Base-by-base conservation (phyloP, 2,888 invertebrate species). In the Orthonychiurus folsomi region DNA sequence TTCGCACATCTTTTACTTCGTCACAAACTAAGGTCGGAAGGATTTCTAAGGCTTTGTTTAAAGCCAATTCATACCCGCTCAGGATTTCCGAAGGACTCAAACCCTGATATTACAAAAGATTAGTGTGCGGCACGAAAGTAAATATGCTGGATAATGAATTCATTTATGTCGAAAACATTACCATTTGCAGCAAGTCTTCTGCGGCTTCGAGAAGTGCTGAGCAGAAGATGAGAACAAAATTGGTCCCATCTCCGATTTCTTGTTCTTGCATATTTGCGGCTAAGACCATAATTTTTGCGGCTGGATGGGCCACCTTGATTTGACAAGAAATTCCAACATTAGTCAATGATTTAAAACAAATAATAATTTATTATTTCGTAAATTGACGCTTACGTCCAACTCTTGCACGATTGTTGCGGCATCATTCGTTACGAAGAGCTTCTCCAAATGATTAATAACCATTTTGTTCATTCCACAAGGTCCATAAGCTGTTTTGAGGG, bases 391-490 rank as follows among this genome's bases (percentile, higher is more conserved):
- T 73, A 81, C 81, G 81, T 96, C 94, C 53, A 96, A 79, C 77
- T 96, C 94, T 68, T 89, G 84, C 73, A 99, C 89, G 67, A 99
- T 97, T 0, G 99, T 99, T 0, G 94, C 97, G 24, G 97, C 99
- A 82, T 99, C 99, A 77, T 93, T 97, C 1, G 99, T 99, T 2
- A 99, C 92, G 80, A 97, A 99, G 73, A 97, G 86, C 76, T 99
- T 99, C 75, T 96, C 96, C 71, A 99, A 84, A 77, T 99, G 96
- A 79, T 99, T 99, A 64, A 99, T 97, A 24, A 99, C 88, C 91
- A 99, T 96, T 82, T 99, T 99, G 79, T 99, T 99, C 91, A 89
- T 89, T 73, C 97, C 99, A 80, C 94, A 94, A 9, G 99, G 99
- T 0, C 99, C 99, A 78, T 93, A 99, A 1, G 96, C 92, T 24